Percentiles rank a stretch among this genome's conserved stretches.
Evolutionary conservation across 2,113 vertebrate species (phyloP).

Genomic region (Panthera leo): DNA sequence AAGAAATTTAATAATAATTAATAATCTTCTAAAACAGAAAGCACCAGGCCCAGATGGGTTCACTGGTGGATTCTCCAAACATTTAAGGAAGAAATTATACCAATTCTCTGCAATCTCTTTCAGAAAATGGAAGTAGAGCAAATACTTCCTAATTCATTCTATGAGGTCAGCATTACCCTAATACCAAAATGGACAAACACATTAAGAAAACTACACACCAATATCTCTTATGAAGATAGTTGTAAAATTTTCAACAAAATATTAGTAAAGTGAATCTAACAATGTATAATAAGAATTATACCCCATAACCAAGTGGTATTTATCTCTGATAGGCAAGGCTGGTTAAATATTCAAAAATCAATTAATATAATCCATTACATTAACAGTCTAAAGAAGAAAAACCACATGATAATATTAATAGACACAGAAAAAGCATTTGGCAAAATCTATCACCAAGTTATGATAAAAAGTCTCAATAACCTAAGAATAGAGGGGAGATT

Average conservation of each 20-base stretch:
- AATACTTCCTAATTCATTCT: background rate
- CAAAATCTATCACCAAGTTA: background rate
- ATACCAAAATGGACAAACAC: background rate
- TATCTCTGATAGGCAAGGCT: background rate
- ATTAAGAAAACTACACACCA: background rate
- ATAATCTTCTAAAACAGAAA: background rate
- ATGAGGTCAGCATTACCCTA: background rate
- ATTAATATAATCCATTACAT: background rate
- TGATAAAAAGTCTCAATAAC: conserved; percentile 5
- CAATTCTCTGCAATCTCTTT: background rate
- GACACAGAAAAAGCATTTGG: background rate
- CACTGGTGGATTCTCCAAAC: background rate
- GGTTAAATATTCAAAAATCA: background rate
- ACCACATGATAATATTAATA: background rate
- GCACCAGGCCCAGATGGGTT: background rate
- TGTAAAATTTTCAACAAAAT: background rate
- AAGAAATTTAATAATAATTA: background rate
- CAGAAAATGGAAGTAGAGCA: background rate
- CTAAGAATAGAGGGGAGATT: background rate
- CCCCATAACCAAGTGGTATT: background rate
- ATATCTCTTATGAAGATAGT: background rate
- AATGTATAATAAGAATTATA: background rate
- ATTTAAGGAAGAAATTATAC: background rate
- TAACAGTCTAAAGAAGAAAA: background rate
- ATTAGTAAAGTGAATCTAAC: background rate